Conservation (phyloP, 2,113 vertebrate species). For the Laterallus jamaicensis region DNA sequence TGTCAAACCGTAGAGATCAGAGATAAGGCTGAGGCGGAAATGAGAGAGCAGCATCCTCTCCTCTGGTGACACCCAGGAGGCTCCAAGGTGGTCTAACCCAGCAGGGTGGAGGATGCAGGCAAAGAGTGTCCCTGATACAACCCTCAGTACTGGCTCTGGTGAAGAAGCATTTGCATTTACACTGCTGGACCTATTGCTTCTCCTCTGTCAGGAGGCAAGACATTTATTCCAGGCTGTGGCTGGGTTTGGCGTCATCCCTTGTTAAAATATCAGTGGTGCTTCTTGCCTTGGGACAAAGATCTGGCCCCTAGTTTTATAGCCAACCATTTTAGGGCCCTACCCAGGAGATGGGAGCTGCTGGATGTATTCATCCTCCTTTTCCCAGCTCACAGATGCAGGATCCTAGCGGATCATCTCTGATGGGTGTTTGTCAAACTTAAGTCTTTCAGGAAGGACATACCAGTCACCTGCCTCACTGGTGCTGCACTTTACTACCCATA, state of each 20-base stretch:
- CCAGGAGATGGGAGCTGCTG: background rate
- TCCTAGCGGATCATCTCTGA: background rate
- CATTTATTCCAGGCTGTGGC: background rate
- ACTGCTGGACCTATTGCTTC: background rate
- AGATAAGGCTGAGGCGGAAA: background rate
- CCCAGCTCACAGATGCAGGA: background rate
- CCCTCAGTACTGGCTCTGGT: background rate
- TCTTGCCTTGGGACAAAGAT: background rate
- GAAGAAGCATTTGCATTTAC: background rate
- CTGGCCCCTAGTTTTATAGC: background rate
- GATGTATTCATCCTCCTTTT: background rate
- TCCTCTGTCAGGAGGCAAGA: background rate
- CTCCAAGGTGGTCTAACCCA: background rate
- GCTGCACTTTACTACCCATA: fast-evolving
- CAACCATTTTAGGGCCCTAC: background rate
- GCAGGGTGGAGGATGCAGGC: background rate
- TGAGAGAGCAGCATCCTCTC: background rate
- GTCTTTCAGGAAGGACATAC: background rate
- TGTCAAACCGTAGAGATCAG: background rate
- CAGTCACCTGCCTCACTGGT: background rate
- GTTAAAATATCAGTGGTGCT: background rate
- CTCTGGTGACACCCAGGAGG: fast-evolving
- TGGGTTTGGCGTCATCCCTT: background rate
- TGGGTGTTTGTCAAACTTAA: background rate
- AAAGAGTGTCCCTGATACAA: background rate